phyloP scores from a whole-genome alignment of 2,888 invertebrate species.

The Trachelus tabidus region DNA sequence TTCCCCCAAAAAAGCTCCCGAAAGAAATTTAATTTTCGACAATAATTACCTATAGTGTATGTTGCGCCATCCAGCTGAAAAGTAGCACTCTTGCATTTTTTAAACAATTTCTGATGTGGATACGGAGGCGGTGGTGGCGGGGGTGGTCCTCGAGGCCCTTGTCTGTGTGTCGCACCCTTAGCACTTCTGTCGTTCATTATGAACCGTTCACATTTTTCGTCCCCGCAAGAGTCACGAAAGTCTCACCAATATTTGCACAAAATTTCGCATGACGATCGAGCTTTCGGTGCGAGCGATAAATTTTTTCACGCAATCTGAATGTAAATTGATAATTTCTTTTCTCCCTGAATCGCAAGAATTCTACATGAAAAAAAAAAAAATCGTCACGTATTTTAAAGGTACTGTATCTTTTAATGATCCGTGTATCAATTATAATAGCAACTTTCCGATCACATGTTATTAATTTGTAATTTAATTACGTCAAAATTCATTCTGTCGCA shows the following conservation, averaged over 20 bases:
- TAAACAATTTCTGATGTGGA: constrained; percentile 71
- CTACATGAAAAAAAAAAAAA: neutral
- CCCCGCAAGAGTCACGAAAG: neutral
- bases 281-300: neutral
- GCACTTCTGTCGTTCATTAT: constrained; percentile 41
- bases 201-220: constrained; percentile 2
- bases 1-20: neutral
- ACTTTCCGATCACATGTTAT: neutral
- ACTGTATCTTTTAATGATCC: neutral
- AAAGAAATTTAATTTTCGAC: neutral
- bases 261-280: neutral
- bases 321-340: neutral
- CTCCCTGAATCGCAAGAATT: no score
- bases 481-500: neutral
- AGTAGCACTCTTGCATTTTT: constrained; percentile 89
- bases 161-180: constrained; percentile 31
- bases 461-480: no score
- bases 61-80: constrained; percentile 89
- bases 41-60: constrained; percentile 83
- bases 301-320: neutral
- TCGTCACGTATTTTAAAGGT: neutral
- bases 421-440: neutral
- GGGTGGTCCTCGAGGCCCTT: constrained; percentile 28
- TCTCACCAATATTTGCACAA: neutral
- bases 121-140: constrained; percentile 42